Conservation (phyloP, 2,888 invertebrate genomes). For the Drosophila austrosaltans region DNA sequence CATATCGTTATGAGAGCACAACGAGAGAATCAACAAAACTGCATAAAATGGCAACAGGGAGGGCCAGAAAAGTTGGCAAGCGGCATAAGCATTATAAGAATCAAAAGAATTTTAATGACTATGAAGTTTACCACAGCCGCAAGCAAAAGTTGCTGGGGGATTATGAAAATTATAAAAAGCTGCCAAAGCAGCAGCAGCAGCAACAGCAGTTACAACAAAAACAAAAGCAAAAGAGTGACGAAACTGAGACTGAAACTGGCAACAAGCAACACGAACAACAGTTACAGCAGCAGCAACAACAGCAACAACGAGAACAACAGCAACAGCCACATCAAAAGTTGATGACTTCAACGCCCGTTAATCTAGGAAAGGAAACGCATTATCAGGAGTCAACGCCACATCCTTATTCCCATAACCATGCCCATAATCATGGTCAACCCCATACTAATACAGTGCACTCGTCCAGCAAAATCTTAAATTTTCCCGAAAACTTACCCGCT, state of each 20-base stretch:
- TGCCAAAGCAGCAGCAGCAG: constrained; percentile 20
- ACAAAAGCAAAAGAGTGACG: constrained; percentile 49
- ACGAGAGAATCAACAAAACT: constrained; percentile 71
- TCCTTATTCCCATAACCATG: constrained; percentile 45
- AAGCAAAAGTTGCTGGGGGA: constrained; percentile 43
- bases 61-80: constrained; percentile 61
- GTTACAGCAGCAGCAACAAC: constrained; percentile 28
- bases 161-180: constrained; percentile 16
- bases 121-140: constrained; percentile 71
- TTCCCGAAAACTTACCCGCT: constrained; percentile 82
- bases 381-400: constrained; percentile 64
- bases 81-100: constrained; percentile 72
- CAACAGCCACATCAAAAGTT: constrained; percentile 58
- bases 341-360: constrained; percentile 56
- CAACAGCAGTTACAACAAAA: constrained; percentile 52
- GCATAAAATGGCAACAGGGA: constrained; percentile 57
- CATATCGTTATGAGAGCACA: constrained; percentile 74
- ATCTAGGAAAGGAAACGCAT: constrained; percentile 66
- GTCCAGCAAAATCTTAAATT: constrained; percentile 81
- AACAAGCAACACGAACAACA: constrained; percentile 52
- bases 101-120: constrained; percentile 78
- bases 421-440: constrained; percentile 47
- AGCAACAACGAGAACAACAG: constrained; percentile 69
- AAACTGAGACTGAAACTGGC: constrained; percentile 32
- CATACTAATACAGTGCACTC: constrained; percentile 56